Base-by-base conservation (phyloP, 2,888 invertebrate species). In the Liodrosophila aerea region DNA sequence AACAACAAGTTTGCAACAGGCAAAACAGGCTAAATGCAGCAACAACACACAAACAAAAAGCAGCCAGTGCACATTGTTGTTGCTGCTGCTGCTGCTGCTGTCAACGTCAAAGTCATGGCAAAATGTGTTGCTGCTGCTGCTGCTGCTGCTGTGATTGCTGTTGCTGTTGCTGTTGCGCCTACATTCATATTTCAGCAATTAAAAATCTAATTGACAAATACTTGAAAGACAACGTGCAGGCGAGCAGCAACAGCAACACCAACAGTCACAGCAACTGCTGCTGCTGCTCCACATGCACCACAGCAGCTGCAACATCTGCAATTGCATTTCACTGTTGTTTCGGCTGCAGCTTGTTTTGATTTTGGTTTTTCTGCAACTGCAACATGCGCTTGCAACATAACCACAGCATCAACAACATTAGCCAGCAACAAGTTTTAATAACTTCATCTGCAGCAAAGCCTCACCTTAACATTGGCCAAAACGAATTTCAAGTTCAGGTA, bases 131-230 rank as follows among this genome's bases (percentile, higher is more conserved):
- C 16, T 64, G 57, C 31, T 54, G 43, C 43, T 49, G 67, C 40
- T 53, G 67, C 33, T 46, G 27, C 7, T 53, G 65, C 1, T 45
- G 47, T 7, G 54, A 62, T n/a, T 50, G 64, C 13, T 39, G 47
- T 1, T 56, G 64, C 9, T 62, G 52, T 34, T 47, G 54, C 46
- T 73, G 63, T 71, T 73, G 80, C 85, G 83, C 76, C 83, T 75
- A 85, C 85, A 82, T 82, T 82, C 85, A 82, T 83, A 82, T 82
- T 85, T 85, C 76, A 85, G 85, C 82, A 82, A 82, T 82, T 82
- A 85, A 83, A 82, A 85, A 83, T 85, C 81, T 81, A 81, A 81
- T 85, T 81, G 81, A 81, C 85, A 81, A 81, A 85, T 81, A 85
- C 85, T 82, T 78, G 74, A 76, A 67, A 72, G 80, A 69, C 85